phyloP scores from a whole-genome alignment of 1,140 invertebrate species.

The Psilanteris sp. region DNA sequence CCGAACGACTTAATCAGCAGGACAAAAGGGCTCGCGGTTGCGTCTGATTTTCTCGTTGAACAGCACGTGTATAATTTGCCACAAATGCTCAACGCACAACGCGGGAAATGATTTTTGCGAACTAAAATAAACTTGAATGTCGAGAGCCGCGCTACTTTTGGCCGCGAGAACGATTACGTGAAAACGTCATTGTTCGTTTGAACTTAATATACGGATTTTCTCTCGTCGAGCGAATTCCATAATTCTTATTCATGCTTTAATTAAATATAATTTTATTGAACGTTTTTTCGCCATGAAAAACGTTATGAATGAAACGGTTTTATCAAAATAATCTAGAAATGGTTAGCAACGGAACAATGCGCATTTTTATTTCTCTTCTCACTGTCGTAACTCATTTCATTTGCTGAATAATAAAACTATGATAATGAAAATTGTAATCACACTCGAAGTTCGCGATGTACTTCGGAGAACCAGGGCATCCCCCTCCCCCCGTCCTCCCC shows the following conservation, averaged over 20 bases:
- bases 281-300: constrained; percentile 56
- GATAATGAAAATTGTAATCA: constrained; percentile 66
- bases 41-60: neutral
- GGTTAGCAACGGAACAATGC: constrained; percentile 58
- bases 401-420: constrained; percentile 65
- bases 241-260: constrained; percentile 59
- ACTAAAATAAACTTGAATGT: constrained; percentile 57
- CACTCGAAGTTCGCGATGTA: constrained; percentile 46
- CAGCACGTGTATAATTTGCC: constrained; percentile 5
- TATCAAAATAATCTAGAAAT: constrained; percentile 66
- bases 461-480: constrained; percentile 33
- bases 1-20: too few species aligned
- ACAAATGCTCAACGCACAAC: constrained; percentile 10
- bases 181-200: constrained; percentile 61
- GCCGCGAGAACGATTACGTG: constrained; percentile 55
- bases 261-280: constrained; percentile 65
- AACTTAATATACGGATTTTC: constrained; percentile 59
- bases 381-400: constrained; percentile 65
- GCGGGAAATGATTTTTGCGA: constrained; percentile 48
- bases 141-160: constrained; percentile 48
- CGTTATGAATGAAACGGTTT: constrained; percentile 57
- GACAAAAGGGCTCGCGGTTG: too few species aligned
- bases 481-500: neutral
- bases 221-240: constrained; percentile 39
- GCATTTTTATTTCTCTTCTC: constrained; percentile 63